Base-by-base conservation (phyloP, 2,888 invertebrate species). In the Tricholauxania praeusta region DNA sequence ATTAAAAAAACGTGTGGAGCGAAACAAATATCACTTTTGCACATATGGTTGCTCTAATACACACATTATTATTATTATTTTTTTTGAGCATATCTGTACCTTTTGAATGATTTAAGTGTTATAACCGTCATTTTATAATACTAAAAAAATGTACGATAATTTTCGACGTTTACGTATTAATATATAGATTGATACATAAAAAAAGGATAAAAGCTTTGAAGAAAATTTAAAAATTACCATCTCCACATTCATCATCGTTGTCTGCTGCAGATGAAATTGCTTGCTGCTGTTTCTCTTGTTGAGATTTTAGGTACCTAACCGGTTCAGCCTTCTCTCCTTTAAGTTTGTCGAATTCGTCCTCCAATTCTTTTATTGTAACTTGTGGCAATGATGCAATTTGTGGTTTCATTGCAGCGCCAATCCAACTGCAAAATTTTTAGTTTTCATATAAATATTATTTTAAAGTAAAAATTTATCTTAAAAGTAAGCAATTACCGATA, bases 321-420 rank as follows among this genome's bases (percentile, higher is more conserved):
- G 88, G 87, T 72, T 85, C 85, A 1, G 83, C 82, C 19, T 86
- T 85, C 74, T 87, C 88, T 3, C 84, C 84, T 71, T 86, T 87
- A 62, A 91, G 86, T 82, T 95, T 95, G 64, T 92, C 91, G 89
- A 98, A 98, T 82, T 97, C 95, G 51, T 92, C 91, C 80, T 98
- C 93, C 60, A 99, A 86, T 87, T 98, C 98, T 72, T 95, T 92
- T 49, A 97, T 89, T 81, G 96, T 95, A 0, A 98, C 94, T 2
- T 97, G 94, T 84, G 98, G 98, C 19, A 98, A 89, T 51, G 92
- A 91, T 22, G 93, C 91, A 76, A 98, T 91, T 85, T 97, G 97
- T 1, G 95, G 92, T 84, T 94, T 95, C 77, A 97, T 90, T 0
- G 95, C 94, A 12, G 90, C 88, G 0, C 95, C 94, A 75, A 95